Base-by-base conservation (phyloP, 2,113 vertebrate genomes). In the Mobula birostris region DNA sequence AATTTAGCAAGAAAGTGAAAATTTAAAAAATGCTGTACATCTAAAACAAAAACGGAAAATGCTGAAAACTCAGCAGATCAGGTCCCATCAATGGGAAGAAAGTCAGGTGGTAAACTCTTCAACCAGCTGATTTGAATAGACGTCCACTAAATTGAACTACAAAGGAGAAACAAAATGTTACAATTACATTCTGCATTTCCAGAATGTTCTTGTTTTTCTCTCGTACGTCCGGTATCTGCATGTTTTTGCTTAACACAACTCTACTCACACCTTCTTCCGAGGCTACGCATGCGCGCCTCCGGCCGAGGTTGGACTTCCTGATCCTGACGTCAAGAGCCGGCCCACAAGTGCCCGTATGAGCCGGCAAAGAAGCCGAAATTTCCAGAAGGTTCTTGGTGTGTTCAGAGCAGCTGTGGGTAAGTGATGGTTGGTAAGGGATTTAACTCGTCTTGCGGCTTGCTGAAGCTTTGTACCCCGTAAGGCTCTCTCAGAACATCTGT, bases 321-420 rank as follows among this genome's bases (percentile, higher is more conserved):
- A 5, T 61, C 12, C 27, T 61, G 58, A 88, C 61, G 85, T 88
- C 85, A 32, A 0, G 58, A n/a, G 27, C 27, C 83, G 12, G 29
- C 61, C 29, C 14, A 29, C 27, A 58, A 14, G 27, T 11, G 29
- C 85, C 85, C 85, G 85, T n/a, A 88, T 88, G 85, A 88, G 58
- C 85, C 85, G 85, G 85, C 85, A 29, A 88, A 21, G 21, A 58
- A 29, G 85, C 12, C 63, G 85, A 88, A 88, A n/a, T 88, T 88
- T 88, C 85, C n/a, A 88, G 85, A 88, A 88, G 85, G 27, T 29
- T 66, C 12, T 27, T 29, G 58, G 85, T n/a, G 58, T 66, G 14
- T 17, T 29, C 29, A 61, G 27, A 88, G 85, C 85, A 3, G 58
- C 58, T 7, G 14, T 12, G 80, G 82, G 85, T 88, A 88, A 88